phyloP scores from a whole-genome alignment of 2,797 vertebrate genomes.

The Columba guinea region DNA sequence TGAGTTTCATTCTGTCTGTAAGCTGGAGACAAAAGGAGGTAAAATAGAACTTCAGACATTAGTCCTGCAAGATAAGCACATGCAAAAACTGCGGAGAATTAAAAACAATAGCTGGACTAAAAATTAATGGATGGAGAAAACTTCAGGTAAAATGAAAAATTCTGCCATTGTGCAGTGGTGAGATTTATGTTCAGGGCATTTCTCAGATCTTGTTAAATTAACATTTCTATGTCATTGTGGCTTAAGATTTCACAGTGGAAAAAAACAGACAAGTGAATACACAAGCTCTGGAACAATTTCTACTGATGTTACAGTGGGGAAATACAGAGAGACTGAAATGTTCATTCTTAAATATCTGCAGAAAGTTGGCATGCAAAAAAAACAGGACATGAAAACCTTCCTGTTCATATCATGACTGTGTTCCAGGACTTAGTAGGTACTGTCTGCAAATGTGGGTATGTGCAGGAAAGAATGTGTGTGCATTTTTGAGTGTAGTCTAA shows the following conservation, averaged over 20 bases:
- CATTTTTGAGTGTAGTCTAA: background rate
- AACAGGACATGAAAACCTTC: background rate
- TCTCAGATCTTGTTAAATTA: background rate
- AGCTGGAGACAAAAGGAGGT: background rate
- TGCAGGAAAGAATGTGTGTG: background rate
- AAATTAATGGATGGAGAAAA: background rate
- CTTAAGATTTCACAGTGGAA: background rate
- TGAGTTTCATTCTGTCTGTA: background rate
- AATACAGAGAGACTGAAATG: background rate
- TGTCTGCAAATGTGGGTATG: accelerated
- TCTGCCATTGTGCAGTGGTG: background rate
- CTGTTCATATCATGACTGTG: background rate
- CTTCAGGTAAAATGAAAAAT: background rate
- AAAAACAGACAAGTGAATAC: background rate
- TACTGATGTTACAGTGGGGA: background rate
- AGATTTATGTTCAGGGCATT: background rate
- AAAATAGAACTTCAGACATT: background rate
- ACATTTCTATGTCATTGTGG: background rate
- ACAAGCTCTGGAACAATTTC: background rate
- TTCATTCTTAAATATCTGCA: background rate
- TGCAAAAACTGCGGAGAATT: background rate
- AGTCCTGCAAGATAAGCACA: background rate
- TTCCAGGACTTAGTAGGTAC: background rate
- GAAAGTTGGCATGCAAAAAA: background rate
- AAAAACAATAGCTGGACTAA: background rate